Evolutionary conservation across 2,888 invertebrate species (phyloP), one percentile per base, ranked within the genome.

Genomic region (Ormyrus nitidulus): DNA sequence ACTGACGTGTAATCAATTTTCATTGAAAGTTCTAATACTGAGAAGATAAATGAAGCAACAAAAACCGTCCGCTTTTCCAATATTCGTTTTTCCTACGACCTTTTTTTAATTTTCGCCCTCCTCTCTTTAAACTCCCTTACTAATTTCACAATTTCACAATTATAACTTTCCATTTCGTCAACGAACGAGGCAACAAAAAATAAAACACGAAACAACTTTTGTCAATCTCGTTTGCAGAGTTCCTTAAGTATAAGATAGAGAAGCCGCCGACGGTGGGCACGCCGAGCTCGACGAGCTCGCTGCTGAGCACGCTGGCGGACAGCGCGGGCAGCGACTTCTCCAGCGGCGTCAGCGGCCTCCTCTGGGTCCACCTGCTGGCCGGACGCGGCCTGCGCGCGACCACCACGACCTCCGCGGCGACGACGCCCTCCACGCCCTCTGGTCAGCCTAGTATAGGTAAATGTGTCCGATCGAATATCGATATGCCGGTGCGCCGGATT

Each of bases 181-280:
- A 53, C 10, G 53, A 9, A 3, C 8, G n/a, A 58, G 6, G 6
- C 10, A 6, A 2, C 2, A 5, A 44, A 10, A 46, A 64, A 64
- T 48, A 46, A 46, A 64, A 11, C 46, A 19, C 9, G 62, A 46
- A 65, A 61, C 8, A 61, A 61, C 8, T 19, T 34, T 19, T 34
- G 51, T 6, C 7, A 76, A 77, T 56, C 10, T 44, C 82, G 65
- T 91, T 91, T 92, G 1, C 92, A 94, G 96, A 97, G 92, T 97
- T 97, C 91, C 93, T 96, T 87, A 97, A 97, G 92, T 97, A 97
- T 91, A 97, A 97, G 92, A 94, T 96, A 87, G 97, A 97, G 87
- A 96, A 96, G 87, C 94, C 93, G 72, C 89, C 91, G 62, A 89
- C 87, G 83, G 92, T 92, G 44, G 92, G 92, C 13, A 91, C 93